phyloP scores from a whole-genome alignment of 2,888 invertebrate genomes.

The Podabrus alpinus region DNA sequence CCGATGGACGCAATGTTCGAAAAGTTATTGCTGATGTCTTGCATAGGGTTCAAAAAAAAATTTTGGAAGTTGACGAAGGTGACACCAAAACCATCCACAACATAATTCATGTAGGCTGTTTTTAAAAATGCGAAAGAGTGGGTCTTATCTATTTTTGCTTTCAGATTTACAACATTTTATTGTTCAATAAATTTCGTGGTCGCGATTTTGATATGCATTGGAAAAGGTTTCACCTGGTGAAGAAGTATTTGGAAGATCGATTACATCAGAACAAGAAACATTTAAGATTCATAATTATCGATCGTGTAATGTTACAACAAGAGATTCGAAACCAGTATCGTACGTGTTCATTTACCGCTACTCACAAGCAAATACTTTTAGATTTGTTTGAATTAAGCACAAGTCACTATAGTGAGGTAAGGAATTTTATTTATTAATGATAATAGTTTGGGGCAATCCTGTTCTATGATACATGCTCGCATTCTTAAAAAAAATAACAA shows the following conservation, averaged over 20 bases:
- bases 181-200: slow-evolving; percentile 61
- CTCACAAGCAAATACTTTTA: slow-evolving; percentile 64
- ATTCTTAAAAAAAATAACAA: no score
- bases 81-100: slow-evolving; percentile 73
- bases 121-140: neutral
- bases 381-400: slow-evolving; percentile 67
- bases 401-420: slow-evolving; percentile 70
- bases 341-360: slow-evolving; percentile 60
- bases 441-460: no score
- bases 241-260: slow-evolving; percentile 66
- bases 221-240: slow-evolving; percentile 68
- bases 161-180: slow-evolving; percentile 70
- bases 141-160: slow-evolving; percentile 32
- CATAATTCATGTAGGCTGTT: slow-evolving; percentile 50
- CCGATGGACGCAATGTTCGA: slow-evolving; percentile 73
- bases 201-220: slow-evolving; percentile 67
- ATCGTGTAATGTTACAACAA: slow-evolving; percentile 70
- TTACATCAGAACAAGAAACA: slow-evolving; percentile 65
- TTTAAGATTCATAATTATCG: slow-evolving; percentile 66
- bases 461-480: no score
- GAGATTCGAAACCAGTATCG: slow-evolving; percentile 58
- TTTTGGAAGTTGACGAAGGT: slow-evolving; percentile 72
- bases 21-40: slow-evolving; percentile 64
- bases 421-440: slow-evolving; percentile 12
- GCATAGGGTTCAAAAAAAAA: slow-evolving; percentile 65